Evolutionary conservation across 2,888 invertebrate species (phyloP), one percentile per base, ranked within the genome.

Genomic region (Rhyacophila evoluta): DNA sequence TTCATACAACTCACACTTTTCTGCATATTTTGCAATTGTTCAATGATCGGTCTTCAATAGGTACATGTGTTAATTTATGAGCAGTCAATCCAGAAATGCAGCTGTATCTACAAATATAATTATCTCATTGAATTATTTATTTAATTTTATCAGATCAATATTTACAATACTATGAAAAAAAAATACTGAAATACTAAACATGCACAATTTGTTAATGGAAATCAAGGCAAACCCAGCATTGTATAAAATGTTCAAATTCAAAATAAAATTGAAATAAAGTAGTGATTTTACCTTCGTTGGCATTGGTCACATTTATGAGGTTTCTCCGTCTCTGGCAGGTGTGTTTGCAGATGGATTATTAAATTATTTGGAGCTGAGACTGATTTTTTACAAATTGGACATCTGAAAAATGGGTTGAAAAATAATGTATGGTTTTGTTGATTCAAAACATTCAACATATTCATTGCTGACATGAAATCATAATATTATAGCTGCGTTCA

Each of bases 381-480:
- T 15, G 38, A 37, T 19, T 81, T 81, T 73, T 81, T 80, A 74
- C 81, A 81, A 69, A 81, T 80, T 28, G 81, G 80, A 75, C 81
- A 81, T 37, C 81, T 81, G 27, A 77, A 77, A 77, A 68, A 37
- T 5, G 1, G 15, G 1, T 5, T 39, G 39, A 39, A 39, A n/a
- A n/a, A n/a, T n/a, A n/a, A n/a, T n/a, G n/a, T n/a, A n/a, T n/a
- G n/a, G n/a, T n/a, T n/a, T n/a, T n/a, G n/a, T n/a, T n/a, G n/a
- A n/a, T n/a, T n/a, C n/a, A n/a, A n/a, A n/a, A n/a, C n/a, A n/a
- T n/a, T n/a, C n/a, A n/a, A n/a, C n/a, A n/a, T n/a, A n/a, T n/a
- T n/a, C n/a, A n/a, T n/a, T n/a, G n/a, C n/a, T n/a, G n/a, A n/a
- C n/a, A n/a, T n/a, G n/a, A n/a, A n/a, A n/a, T n/a, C n/a, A n/a